Evolutionary conservation across 2,888 invertebrate genomes (phyloP).

Genomic region (Diarsia dahlii): DNA sequence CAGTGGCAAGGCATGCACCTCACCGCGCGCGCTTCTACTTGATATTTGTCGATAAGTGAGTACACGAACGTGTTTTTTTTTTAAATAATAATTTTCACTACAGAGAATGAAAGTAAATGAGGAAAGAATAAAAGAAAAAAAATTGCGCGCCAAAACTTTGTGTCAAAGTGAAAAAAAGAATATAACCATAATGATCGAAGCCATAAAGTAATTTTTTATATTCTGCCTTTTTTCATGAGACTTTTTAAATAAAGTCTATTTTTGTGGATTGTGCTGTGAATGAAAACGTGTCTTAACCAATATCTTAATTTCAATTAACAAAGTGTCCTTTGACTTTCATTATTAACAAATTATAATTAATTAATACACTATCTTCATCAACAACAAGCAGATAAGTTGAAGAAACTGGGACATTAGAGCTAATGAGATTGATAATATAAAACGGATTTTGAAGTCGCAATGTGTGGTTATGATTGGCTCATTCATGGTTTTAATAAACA

Average conservation of each 20-base stretch:
- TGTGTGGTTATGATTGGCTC: constrained; percentile 24
- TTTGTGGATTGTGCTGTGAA: not conserved
- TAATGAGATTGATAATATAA: constrained; percentile 12
- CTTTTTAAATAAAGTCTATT: not conserved
- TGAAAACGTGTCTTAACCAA: not conserved
- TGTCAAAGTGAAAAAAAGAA: constrained; percentile 24
- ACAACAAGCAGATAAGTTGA: constrained; percentile 10
- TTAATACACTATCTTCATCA: constrained; percentile 27
- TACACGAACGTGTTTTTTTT: constrained; percentile 42
- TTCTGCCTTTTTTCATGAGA: not conserved
- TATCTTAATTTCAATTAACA: not conserved
- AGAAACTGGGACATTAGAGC: constrained; percentile 21
- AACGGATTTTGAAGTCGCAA: constrained; percentile 21
- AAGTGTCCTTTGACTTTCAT: constrained; percentile 5
- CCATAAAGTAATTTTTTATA: not conserved
- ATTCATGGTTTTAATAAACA: constrained; percentile 33
- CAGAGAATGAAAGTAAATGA: not conserved
- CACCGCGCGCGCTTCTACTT: constrained; percentile 48
- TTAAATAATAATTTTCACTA: not conserved
- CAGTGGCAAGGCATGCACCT: constrained; percentile 61
- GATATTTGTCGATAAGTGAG: constrained; percentile 53
- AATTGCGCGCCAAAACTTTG: not conserved
- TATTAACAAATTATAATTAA: not conserved
- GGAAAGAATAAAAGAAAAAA: not conserved
- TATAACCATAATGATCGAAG: no score